A percentile compares a stretch with the other conserved stretches of the same genome.
phyloP scores from a whole-genome alignment of 2,888 invertebrate species.

The Seladonia tumulorum region DNA sequence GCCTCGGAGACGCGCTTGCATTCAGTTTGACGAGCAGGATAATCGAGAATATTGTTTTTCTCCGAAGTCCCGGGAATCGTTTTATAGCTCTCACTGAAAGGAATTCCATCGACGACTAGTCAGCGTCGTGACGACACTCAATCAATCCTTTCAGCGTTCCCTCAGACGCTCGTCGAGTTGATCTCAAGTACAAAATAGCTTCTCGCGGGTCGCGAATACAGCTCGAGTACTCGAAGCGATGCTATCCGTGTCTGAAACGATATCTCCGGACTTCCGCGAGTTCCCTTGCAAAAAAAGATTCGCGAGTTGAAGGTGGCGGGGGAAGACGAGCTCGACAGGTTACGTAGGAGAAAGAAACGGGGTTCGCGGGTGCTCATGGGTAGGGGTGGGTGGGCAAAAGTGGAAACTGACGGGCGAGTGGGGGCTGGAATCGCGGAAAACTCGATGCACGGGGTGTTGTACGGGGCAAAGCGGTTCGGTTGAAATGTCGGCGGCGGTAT shows the following conservation, averaged over 20 bases:
- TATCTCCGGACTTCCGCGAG: constrained; percentile 18
- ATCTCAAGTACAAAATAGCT: background rate
- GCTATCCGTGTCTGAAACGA: constrained; percentile 37
- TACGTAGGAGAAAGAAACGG: background rate
- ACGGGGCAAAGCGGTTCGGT: constrained; percentile 65
- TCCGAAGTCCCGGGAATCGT: background rate
- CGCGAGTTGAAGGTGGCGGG: background rate
- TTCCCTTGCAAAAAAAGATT: background rate
- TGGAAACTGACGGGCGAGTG: constrained; percentile 11
- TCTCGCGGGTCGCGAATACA: background rate
- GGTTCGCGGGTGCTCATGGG: background rate
- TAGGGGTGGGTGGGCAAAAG: constrained; percentile 6
- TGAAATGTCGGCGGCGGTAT: constrained; percentile 59
- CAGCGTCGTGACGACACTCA: background rate
- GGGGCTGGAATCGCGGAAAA: constrained; percentile 56
- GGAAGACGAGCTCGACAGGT: constrained; percentile 12
- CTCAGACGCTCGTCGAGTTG: background rate
- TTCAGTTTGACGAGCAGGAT: background rate
- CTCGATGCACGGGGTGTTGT: constrained; percentile 66
- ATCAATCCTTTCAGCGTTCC: background rate
- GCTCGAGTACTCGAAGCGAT: background rate
- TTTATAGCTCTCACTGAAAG: background rate
- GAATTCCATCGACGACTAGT: background rate
- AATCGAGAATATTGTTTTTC: background rate
- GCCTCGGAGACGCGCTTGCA: background rate